Percentiles rank a stretch among this genome's conserved stretches.
Conservation (phyloP, 2,888 invertebrate genomes). For the Nycteola revayana region DNA sequence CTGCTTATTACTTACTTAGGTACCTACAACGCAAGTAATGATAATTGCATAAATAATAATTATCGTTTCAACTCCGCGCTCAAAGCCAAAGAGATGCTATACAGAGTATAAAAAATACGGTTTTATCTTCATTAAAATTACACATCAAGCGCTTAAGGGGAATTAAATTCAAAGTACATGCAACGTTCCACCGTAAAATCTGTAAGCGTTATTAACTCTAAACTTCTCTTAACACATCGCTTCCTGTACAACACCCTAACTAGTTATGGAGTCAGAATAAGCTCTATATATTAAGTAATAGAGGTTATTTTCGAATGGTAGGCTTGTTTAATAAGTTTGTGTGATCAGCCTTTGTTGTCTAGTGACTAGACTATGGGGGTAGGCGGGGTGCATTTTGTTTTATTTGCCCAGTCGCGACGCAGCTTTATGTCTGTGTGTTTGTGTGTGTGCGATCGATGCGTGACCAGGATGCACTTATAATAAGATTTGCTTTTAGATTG, state of each 20-base stretch:
- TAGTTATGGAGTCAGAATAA: constrained; percentile 14
- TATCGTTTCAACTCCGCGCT: too few relatives aligned
- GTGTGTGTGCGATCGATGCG: constrained; percentile 47
- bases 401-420: constrained; percentile 60
- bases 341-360: constrained; percentile 74
- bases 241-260: constrained; percentile 47
- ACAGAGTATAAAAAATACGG: too few relatives aligned
- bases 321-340: constrained; percentile 39
- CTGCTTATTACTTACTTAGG: too few relatives aligned
- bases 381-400: constrained; percentile 69
- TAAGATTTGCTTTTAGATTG: constrained; percentile 20
- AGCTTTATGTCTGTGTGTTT: constrained; percentile 27
- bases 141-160: neutral
- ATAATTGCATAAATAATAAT: too few relatives aligned
- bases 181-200: constrained; percentile 60
- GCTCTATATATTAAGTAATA: constrained; percentile 17
- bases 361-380: constrained; percentile 63
- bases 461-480: constrained; percentile 47
- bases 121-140: too few relatives aligned
- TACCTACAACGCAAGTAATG: too few relatives aligned
- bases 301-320: constrained; percentile 28
- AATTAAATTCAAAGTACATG: constrained; percentile 24
- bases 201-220: constrained; percentile 71
- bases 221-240: constrained; percentile 71
- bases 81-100: too few relatives aligned